phyloP scores from a whole-genome alignment of 2,113 vertebrate species.

The Alligator mississippiensis region DNA sequence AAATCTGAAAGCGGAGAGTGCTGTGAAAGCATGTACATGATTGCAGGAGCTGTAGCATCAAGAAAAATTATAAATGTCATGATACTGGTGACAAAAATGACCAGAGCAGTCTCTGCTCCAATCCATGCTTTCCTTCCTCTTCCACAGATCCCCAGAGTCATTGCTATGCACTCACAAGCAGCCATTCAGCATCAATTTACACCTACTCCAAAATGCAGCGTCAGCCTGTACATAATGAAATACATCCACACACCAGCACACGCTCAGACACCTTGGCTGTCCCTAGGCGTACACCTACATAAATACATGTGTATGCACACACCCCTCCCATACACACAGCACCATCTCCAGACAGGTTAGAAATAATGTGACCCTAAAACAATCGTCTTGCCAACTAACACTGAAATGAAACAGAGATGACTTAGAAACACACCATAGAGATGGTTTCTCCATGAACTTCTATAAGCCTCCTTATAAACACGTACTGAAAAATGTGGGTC shows the following conservation, averaged over 20 bases:
- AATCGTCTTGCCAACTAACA: not conserved
- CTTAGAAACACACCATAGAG: not conserved
- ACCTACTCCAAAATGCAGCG: not conserved
- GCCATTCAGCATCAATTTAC: not conserved
- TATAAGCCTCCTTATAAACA: not conserved
- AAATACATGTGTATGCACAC: not conserved
- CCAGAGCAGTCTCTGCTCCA: not conserved
- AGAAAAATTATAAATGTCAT: not conserved
- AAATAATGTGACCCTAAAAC: not conserved
- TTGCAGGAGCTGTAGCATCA: not conserved
- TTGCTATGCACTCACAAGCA: not conserved
- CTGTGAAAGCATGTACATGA: not conserved
- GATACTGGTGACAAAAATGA: not conserved
- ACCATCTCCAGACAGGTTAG: not conserved
- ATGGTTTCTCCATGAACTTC: not conserved
- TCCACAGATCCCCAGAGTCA: not conserved
- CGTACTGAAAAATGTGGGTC: fast-evolving
- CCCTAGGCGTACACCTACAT: not conserved
- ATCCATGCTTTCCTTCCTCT: not conserved
- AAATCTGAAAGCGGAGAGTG: not conserved
- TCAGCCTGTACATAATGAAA: not conserved
- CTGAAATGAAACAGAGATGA: not conserved
- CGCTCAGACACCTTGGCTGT: not conserved
- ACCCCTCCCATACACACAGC: not conserved
- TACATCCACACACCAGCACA: not conserved